Percentiles rank a stretch among this genome's conserved stretches.
These are phyloP conservation scores for Lymantria monacha DNA, from an alignment of 2,888 invertebrate genomes.

Conservation along the genomic window DNA sequence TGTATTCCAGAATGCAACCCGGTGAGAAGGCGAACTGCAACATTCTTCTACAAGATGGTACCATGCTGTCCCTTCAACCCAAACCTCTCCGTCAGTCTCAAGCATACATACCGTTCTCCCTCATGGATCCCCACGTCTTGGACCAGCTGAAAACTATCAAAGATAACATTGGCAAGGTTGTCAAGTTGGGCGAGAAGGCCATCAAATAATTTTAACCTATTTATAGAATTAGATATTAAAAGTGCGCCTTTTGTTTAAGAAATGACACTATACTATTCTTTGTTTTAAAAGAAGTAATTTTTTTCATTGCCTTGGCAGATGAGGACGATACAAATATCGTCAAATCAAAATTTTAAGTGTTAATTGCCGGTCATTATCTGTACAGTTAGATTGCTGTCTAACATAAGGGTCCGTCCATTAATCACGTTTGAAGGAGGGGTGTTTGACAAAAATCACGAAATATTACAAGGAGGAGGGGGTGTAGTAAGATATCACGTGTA, in stretches of 20 bases:
- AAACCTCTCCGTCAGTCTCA: constrained; percentile 69
- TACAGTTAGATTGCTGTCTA: no score
- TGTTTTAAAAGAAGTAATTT: constrained; percentile 20
- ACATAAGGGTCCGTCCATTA: no score
- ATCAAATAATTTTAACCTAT: constrained; percentile 11
- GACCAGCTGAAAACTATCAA: constrained; percentile 75
- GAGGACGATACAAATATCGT: no score
- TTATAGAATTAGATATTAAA: not conserved
- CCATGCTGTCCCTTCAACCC: constrained; percentile 84
- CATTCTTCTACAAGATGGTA: constrained; percentile 84
- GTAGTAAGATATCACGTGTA: no score
- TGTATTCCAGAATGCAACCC: constrained; percentile 56
- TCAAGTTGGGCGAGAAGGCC: constrained; percentile 57
- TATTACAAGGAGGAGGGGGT: no score
- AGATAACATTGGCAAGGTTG: constrained; percentile 73
- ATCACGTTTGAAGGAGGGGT: no score
- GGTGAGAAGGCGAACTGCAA: constrained; percentile 85
- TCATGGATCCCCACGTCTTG: constrained; percentile 66
- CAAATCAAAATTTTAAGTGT: no score
- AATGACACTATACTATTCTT: constrained; percentile 13
- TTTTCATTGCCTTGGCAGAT: no score
- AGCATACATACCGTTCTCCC: constrained; percentile 67
- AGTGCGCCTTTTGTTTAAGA: constrained; percentile 16
- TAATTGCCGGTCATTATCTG: no score
- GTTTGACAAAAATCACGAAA: no score